Conservation (phyloP, 2,888 invertebrate genomes). For the Aquatica leii region DNA sequence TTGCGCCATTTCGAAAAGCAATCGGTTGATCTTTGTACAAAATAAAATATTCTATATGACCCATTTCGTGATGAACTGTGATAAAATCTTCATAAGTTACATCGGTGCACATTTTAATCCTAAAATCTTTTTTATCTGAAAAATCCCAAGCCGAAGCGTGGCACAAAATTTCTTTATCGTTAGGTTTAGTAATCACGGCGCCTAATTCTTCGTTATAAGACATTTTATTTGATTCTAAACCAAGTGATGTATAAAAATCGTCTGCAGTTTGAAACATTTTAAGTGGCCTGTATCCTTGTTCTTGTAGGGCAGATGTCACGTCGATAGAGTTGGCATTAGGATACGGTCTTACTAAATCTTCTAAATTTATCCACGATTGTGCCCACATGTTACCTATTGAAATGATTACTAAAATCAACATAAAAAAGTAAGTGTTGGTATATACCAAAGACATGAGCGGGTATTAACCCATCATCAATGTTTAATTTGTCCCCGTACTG, state of each 20-base stretch:
- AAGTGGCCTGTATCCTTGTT: constrained; percentile 58
- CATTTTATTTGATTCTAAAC: constrained; percentile 66
- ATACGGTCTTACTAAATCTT: constrained; percentile 63
- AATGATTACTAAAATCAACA: constrained; percentile 50
- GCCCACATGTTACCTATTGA: constrained; percentile 70
- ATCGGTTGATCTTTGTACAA: constrained; percentile 67
- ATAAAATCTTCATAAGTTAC: constrained; percentile 67
- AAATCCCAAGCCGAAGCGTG: constrained; percentile 76
- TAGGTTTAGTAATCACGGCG: constrained; percentile 67
- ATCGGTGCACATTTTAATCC: constrained; percentile 63
- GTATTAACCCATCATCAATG: constrained; percentile 65
- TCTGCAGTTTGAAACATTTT: constrained; percentile 69
- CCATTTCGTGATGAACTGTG: constrained; percentile 78
- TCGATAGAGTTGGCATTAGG: constrained; percentile 61
- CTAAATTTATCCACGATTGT: constrained; percentile 67
- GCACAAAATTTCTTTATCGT: constrained; percentile 67
- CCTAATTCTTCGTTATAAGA: constrained; percentile 63
- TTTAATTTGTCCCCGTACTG: constrained; percentile 63
- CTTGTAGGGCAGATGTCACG: constrained; percentile 63
- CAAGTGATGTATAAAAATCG: constrained; percentile 67
- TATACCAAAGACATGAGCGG: constrained; percentile 76
- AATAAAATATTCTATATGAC: constrained; percentile 71
- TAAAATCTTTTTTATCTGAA: constrained; percentile 70
- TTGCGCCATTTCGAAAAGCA: constrained; percentile 63
- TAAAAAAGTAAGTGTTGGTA: too few relatives aligned